Percentiles rank a stretch among this genome's conserved stretches.
Conservation (phyloP, 1,140 invertebrate species). For the Oryctes rhinoceros region DNA sequence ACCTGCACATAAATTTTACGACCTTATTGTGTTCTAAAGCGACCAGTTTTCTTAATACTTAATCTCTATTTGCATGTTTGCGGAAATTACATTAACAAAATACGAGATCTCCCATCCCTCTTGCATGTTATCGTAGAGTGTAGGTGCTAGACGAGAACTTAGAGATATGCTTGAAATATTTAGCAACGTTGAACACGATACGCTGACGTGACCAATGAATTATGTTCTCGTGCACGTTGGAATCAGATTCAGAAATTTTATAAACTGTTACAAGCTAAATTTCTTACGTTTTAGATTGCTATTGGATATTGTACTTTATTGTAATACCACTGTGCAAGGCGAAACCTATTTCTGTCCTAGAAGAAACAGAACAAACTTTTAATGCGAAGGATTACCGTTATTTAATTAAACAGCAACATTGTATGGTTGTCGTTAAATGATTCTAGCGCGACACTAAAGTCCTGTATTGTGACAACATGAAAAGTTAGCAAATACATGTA, state of each 20-base stretch:
- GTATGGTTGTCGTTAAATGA: too few relatives aligned
- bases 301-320: slow-evolving; percentile 15
- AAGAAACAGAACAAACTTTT: neutral
- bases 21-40: neutral
- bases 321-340: neutral
- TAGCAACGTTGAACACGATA: slow-evolving; percentile 14
- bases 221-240: neutral
- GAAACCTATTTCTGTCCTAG: neutral
- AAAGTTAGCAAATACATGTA: too few relatives aligned
- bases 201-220: slow-evolving; percentile 16
- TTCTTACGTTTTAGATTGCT: slow-evolving; percentile 14
- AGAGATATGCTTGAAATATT: neutral
- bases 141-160: neutral
- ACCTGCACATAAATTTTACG: neutral
- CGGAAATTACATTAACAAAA: slow-evolving; percentile 19
- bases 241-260: slow-evolving; percentile 18
- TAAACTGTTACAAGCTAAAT: slow-evolving; percentile 12
- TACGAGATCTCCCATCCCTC: slow-evolving; percentile 4
- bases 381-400: neutral
- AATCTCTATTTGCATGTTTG: slow-evolving; percentile 18
- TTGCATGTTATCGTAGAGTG: neutral
- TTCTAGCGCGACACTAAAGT: too few relatives aligned
- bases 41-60: slow-evolving; percentile 10
- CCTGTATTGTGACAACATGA: too few relatives aligned
- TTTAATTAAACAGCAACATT: too few relatives aligned